These are phyloP conservation scores for Zaprionus capensis DNA, from an alignment of 1,140 invertebrate species.

Conservation along the genomic window DNA sequence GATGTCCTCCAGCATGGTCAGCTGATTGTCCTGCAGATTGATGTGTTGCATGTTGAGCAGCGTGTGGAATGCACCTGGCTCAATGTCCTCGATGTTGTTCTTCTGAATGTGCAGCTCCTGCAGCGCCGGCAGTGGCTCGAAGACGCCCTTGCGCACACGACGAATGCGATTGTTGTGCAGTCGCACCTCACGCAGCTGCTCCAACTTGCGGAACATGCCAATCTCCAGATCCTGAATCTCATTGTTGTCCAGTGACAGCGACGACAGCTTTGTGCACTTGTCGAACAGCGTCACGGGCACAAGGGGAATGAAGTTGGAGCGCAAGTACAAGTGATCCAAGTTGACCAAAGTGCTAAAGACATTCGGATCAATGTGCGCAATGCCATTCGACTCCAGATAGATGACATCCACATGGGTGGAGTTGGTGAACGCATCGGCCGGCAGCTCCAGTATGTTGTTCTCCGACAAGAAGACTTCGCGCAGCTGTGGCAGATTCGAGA, in stretches of 20 bases:
- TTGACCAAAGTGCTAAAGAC: slow-evolving; percentile 90
- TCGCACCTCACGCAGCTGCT: slow-evolving; percentile 91
- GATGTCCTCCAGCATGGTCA: slow-evolving; percentile 91
- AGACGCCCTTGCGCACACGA: slow-evolving; percentile 90
- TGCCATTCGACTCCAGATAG: slow-evolving; percentile 94
- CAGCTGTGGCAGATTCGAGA: slow-evolving; percentile 90
- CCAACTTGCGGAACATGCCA: slow-evolving; percentile 90
- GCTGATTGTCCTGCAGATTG: slow-evolving; percentile 92
- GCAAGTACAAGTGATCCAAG: slow-evolving; percentile 92
- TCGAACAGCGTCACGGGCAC: slow-evolving; percentile 91
- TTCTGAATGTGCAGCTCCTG: slow-evolving; percentile 94
- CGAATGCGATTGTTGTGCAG: slow-evolving; percentile 93
- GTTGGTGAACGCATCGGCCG: slow-evolving; percentile 91
- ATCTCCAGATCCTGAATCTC: slow-evolving; percentile 91
- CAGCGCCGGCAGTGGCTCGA: slow-evolving; percentile 91
- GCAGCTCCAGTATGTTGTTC: slow-evolving; percentile 94
- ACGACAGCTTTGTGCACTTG: slow-evolving; percentile 90
- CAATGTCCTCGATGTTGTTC: slow-evolving; percentile 92
- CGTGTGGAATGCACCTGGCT: slow-evolving; percentile 92
- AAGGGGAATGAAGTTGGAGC: slow-evolving; percentile 92
- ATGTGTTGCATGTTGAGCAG: slow-evolving; percentile 94
- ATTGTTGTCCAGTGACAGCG: slow-evolving; percentile 96
- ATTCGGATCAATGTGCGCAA: slow-evolving; percentile 89
- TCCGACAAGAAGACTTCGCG: slow-evolving; percentile 94
- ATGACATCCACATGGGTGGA: slow-evolving; percentile 91